Evolutionary conservation across 2,113 vertebrate genomes (phyloP), one percentile per base, ranked within the genome.

Genomic region (Rhegmatorhina hoffmannsi): DNA sequence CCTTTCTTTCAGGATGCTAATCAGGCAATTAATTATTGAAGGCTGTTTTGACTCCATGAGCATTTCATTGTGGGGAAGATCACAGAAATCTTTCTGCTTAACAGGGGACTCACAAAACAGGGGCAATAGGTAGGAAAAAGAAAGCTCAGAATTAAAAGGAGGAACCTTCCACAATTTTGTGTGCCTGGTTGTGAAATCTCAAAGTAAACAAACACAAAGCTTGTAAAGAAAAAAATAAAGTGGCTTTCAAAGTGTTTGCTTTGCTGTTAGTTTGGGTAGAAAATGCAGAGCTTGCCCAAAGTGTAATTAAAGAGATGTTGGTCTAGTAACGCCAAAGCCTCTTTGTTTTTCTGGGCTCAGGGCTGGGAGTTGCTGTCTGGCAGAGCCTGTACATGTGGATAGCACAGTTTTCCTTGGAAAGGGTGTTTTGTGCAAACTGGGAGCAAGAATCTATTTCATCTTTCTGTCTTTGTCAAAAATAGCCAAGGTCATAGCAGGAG

Each of bases 391-490:
- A 64, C 46, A 34, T 70, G 40, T 70, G 75, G 81, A 74, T 74
- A 89, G 40, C 76, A 53, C 3, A 47, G 62, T 29, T 76, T 72
- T 33, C 70, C 86, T 91, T 58, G n/a, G 44, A 74, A 87, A 92
- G 68, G 36, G 33, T 77, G 47, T 73, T 92, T 63, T 69, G 58
- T 77, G 80, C 63, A 86, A 95, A 76, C 74, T 86, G 88, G 75
- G 79, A 92, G 64, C 68, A 79, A 62, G 86, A 79, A 40, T 20
- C 58, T 84, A 82, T 96, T 97, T 96, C 78, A 95, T 91, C 88
- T 94, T 92, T 82, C 89, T 95, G 43, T 90, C 58, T 90, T 29
- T 59, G 72, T 90, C 75, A 94, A 33, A 94, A 94, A 88, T 77
- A 95, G 89, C 70, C 94, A 94, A 95, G 88, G 90, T 95, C 88